A percentile compares a stretch with the other conserved stretches of the same genome.
phyloP scores from a whole-genome alignment of 2,113 vertebrate genomes.

The Lycaon pictus region DNA sequence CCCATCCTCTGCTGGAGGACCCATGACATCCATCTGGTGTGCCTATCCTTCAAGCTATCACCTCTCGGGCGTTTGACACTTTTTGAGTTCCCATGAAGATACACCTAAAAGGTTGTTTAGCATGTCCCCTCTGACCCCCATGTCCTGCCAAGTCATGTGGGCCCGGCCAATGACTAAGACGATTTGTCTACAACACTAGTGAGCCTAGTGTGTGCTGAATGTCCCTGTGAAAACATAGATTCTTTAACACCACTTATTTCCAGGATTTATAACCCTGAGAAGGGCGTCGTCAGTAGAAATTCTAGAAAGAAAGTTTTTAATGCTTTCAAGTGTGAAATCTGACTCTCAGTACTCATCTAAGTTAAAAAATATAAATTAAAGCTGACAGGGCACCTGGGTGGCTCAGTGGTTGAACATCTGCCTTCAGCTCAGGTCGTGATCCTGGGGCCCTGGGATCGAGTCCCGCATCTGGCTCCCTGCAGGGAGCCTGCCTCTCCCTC shows the following conservation, averaged over 20 bases:
- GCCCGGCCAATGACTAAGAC: not conserved
- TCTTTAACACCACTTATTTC: not conserved
- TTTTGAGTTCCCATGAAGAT: not conserved
- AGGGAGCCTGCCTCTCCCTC: too few relatives aligned
- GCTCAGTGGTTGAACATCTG: too few relatives aligned
- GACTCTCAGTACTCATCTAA: slow-evolving; percentile 6
- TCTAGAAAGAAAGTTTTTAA: not conserved
- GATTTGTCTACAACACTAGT: not conserved
- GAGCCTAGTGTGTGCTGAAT: not conserved
- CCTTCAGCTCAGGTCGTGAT: too few relatives aligned
- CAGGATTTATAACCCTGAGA: not conserved
- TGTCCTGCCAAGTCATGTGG: fast-evolving
- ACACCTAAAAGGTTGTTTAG: not conserved
- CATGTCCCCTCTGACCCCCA: not conserved
- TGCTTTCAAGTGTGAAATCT: not conserved
- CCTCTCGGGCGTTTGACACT: not conserved
- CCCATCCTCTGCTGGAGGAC: not conserved
- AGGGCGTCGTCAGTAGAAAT: not conserved
- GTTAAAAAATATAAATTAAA: not conserved
- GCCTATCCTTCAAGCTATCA: not conserved
- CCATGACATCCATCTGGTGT: not conserved
- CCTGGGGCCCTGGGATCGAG: too few relatives aligned
- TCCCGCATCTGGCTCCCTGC: too few relatives aligned
- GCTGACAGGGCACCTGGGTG: not conserved
- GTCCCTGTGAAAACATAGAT: not conserved